Conservation (phyloP, 2,888 invertebrate species). For the Lasiommata megera region DNA sequence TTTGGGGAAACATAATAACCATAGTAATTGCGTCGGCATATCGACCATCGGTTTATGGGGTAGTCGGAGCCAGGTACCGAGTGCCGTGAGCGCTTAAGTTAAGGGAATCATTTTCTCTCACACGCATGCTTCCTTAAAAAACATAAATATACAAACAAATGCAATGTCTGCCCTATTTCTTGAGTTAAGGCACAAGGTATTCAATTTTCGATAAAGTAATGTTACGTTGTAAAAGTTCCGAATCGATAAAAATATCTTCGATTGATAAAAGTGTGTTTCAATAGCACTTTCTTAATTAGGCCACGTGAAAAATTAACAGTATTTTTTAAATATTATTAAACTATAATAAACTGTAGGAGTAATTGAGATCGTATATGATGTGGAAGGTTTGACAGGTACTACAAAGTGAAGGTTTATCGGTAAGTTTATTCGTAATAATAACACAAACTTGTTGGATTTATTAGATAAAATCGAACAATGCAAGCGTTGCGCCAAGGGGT, state of each 20-base stretch:
- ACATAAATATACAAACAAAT: conserved; percentile 1
- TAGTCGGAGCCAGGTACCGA: conserved; percentile 64
- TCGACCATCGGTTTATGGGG: conserved; percentile 54
- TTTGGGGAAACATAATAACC: conserved; percentile 2
- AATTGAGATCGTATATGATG: no score
- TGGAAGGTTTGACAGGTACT: no score
- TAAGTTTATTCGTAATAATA: conserved; percentile 1
- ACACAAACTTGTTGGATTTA: conserved; percentile 23
- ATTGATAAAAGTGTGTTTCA: no score
- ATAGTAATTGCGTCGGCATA: conserved; percentile 37
- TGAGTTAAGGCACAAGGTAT: background rate
- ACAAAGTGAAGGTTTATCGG: background rate
- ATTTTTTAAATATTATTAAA: no score
- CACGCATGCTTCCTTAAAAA: conserved; percentile 47
- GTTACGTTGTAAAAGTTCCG: background rate
- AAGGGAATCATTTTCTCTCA: conserved; percentile 52
- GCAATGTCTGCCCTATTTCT: conserved; percentile 40
- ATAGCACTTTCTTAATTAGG: no score
- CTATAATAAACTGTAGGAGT: no score
- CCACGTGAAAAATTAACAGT: no score
- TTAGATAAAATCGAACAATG: conserved; percentile 61
- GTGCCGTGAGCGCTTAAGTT: conserved; percentile 53
- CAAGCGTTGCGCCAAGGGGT: conserved; percentile 60
- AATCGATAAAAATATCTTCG: no score
- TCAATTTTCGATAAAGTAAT: background rate